Conservation (phyloP, 2,797 vertebrate genomes). For the Squalus acanthias region DNA sequence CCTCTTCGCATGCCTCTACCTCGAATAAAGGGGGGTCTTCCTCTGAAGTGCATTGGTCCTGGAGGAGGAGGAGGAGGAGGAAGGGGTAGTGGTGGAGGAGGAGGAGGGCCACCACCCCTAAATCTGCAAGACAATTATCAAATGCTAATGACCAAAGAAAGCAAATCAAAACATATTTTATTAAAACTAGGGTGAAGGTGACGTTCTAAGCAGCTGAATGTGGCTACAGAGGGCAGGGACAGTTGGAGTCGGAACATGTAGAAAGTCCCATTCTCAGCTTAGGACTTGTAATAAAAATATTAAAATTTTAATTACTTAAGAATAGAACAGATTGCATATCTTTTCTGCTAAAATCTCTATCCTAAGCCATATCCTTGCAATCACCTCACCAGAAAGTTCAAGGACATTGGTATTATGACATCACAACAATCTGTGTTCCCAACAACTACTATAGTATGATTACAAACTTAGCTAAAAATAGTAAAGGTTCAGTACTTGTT, state of each 20-base stretch:
- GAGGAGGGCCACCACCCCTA: conserved; percentile 49
- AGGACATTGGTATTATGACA: neutral
- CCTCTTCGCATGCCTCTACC: conserved; percentile 54
- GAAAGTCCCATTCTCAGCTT: neutral
- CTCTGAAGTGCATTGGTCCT: conserved; percentile 60
- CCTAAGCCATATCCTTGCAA: neutral
- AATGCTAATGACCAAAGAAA: neutral
- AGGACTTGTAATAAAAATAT: neutral
- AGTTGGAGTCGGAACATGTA: neutral
- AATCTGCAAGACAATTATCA: conserved; percentile 18
- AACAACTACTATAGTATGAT: neutral
- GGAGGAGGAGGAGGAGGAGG: conserved; percentile 55
- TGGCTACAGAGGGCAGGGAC: neutral
- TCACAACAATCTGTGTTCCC: neutral
- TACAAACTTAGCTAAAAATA: neutral
- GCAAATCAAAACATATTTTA: neutral
- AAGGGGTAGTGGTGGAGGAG: conserved; percentile 45
- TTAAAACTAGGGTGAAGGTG: neutral
- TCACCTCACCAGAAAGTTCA: neutral
- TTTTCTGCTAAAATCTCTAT: neutral
- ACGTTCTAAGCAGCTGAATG: neutral
- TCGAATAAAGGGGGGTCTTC: conserved; percentile 54
- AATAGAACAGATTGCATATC: neutral
- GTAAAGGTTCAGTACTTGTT: neutral
- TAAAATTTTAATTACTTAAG: neutral